These are phyloP conservation scores for Pelosia muscerda DNA, from an alignment of 2,888 invertebrate species.

Conservation along the genomic window DNA sequence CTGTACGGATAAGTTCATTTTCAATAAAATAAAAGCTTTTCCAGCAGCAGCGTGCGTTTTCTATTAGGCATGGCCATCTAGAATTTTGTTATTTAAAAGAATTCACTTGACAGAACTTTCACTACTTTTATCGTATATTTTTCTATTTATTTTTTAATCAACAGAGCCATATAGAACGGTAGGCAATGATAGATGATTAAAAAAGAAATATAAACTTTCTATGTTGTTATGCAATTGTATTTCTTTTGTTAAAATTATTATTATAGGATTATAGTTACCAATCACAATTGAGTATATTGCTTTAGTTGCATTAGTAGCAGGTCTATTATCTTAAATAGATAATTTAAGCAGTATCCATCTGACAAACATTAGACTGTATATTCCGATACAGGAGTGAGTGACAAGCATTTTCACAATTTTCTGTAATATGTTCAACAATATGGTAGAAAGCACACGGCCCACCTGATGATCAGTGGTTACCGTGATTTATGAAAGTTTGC, in stretches of 20 bases:
- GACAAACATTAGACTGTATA: too few relatives aligned
- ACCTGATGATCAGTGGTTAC: too few relatives aligned
- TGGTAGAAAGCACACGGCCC: not conserved
- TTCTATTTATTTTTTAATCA: slow-evolving; percentile 13
- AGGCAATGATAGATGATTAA: slow-evolving; percentile 1
- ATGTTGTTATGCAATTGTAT: slow-evolving; percentile 9
- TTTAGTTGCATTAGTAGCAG: not conserved
- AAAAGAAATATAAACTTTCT: not conserved
- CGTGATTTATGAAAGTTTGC: too few relatives aligned
- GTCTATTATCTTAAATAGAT: not conserved
- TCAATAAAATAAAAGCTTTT: slow-evolving; percentile 66
- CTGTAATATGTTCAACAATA: not conserved
- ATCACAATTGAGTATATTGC: not conserved
- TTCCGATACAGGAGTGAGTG: too few relatives aligned
- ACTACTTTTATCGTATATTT: not conserved
- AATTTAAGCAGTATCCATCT: too few relatives aligned
- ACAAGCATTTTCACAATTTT: too few relatives aligned
- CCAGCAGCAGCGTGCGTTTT: slow-evolving; percentile 36
- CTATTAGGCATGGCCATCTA: slow-evolving; percentile 33
- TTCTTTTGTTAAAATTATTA: not conserved
- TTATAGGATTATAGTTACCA: not conserved
- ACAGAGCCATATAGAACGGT: not conserved
- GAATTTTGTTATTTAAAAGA: slow-evolving; percentile 34
- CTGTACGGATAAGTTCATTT: slow-evolving; percentile 66
- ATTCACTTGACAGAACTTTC: slow-evolving; percentile 25